Base-by-base conservation (phyloP, 2,888 invertebrate genomes). In the Lymantria monacha region DNA sequence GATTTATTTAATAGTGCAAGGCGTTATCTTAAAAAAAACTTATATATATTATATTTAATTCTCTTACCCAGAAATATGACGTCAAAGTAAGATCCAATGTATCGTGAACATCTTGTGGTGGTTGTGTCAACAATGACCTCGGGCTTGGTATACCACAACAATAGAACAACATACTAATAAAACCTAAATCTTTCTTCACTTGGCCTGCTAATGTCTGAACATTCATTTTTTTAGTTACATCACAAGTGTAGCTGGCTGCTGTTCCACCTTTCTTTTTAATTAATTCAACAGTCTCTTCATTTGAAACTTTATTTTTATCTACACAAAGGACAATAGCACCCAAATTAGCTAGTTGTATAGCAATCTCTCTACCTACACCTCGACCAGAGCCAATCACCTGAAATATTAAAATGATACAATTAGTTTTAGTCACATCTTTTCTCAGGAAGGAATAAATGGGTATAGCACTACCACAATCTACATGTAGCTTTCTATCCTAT, bases 371-470 rank as follows among this genome's bases (percentile, higher is more conserved):
- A 0, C 95, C 95, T 7, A 95, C 89, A 12, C 95, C 95, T 65
- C 93, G 85, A 42, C 94, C 95, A 41, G 95, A 92, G n/a, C 95
- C 95, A 48, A 95, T 93, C 10, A 95, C 88, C 94, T 94, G 69
- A 42, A 42, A 42, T 15, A 38, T 38, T 38, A n/a, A 38, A 7
- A 12, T 38, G 1, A 36, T 2, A 5, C 7, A 36, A 36, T 11
- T 36, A 36, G 2, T 36, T 36, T 11, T 11, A 36, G 11, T 36
- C 22, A 5, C 36, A 36, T 36, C 10, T 36, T 7, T 36, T 2
- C 3, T 36, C 22, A 22, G 2, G 22, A 22, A 22, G 22, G 22
- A 22, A 22, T 22, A 22, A 22, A 3, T 22, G n/a, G n/a, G n/a
- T 22, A 3, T 5, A 22, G 2, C 22, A 22, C 5, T 22, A 22